Evolutionary conservation across 2,797 vertebrate genomes (phyloP), one percentile per base, ranked within the genome.

Genomic region (Emydoidea blandingii): DNA sequence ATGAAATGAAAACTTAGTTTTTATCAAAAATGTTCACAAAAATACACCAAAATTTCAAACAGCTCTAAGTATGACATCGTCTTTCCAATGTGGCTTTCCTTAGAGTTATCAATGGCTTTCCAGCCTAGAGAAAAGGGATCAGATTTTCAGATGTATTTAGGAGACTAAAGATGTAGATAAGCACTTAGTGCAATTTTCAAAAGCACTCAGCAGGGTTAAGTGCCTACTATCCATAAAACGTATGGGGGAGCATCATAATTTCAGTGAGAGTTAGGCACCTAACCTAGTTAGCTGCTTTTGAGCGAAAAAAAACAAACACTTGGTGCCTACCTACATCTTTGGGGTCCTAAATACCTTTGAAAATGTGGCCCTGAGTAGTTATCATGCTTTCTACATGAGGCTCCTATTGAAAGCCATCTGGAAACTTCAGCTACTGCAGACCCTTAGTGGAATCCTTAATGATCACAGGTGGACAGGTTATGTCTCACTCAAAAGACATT

Each of bases 401-500:
- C 53, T 86, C 23, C 15, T 44, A 10, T 31, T 21, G 41, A 92
- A 93, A 86, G 19, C 4, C 0, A 11, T 65, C 88, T 83, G 8
- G 50, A 79, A 83, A 14, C 12, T 12, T 54, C 29, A 2, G 44
- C 44, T 83, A 59, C 49, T 57, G 14, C 6, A 37, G 27, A 12
- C 27, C 68, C 87, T 9, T 25, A 1, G 23, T 15, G 52, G 49
- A 56, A 79, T 50, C 49, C 34, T 44, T 25, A 74, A 41, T 23
- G n/a, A 74, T 74, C 68, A 37, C 23, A 44, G 23, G 37, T 44
- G 9, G 37, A 19, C 68, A 9, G 12, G 79, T 88, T 15, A 14
- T 0, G 0, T 37, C 81, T 44, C 53, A 0, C 3, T 34, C 18
- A 49, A 8, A 47, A 21, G 18, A 79, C 2, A 3, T 1, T 12